A percentile compares a stretch with the other conserved stretches of the same genome.
Conservation (phyloP, 2,888 invertebrate genomes). For the Litoditis marina region DNA sequence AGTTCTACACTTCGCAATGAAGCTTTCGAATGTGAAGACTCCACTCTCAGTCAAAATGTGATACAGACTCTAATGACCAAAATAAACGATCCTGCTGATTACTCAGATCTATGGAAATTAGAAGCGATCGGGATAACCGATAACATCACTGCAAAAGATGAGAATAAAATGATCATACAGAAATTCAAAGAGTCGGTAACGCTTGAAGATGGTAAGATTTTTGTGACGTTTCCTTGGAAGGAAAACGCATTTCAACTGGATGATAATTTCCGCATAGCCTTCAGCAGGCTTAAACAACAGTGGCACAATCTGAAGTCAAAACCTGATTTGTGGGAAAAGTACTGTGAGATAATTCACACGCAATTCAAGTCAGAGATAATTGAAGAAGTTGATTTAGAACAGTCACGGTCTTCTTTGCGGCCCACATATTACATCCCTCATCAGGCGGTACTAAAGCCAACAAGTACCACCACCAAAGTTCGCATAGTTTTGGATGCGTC, state of each 20-base stretch:
- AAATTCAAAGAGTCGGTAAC: background rate
- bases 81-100: too few species aligned
- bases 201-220: background rate
- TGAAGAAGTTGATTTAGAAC: conserved; percentile 23
- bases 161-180: background rate
- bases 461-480: conserved; percentile 37
- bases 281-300: background rate
- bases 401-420: background rate
- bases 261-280: conserved; percentile 8
- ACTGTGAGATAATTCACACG: conserved; percentile 10
- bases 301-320: background rate
- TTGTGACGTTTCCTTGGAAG: background rate
- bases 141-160: background rate
- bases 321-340: conserved; percentile 4
- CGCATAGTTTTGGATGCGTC: conserved; percentile 42
- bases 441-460: conserved; percentile 30
- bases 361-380: conserved; percentile 23
- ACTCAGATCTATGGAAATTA: background rate
- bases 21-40: too few species aligned
- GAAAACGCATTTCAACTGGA: background rate
- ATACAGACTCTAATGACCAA: too few species aligned
- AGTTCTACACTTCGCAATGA: too few species aligned
- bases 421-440: conserved; percentile 33
- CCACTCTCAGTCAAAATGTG: too few species aligned
- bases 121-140: background rate